Conservation (phyloP, 2,113 vertebrate genomes). For the Colaptes auratus region DNA sequence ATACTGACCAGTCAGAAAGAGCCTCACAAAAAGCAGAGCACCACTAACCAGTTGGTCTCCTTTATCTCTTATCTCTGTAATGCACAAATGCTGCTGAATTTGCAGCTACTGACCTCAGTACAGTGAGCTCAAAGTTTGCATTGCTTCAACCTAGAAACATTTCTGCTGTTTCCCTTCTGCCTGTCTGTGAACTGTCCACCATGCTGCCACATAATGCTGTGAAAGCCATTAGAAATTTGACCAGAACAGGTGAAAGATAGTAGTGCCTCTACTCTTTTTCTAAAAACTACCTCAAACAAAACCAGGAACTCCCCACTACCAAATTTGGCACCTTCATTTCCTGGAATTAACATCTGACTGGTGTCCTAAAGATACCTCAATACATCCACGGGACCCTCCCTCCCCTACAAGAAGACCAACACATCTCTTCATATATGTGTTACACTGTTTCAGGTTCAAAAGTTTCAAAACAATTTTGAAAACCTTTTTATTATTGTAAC, state of each 20-base stretch:
- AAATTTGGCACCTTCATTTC: background rate
- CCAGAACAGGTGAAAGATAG: background rate
- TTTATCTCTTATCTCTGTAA: background rate
- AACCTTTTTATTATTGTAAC: background rate
- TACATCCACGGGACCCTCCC: background rate
- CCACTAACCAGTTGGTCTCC: background rate
- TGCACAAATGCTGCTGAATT: background rate
- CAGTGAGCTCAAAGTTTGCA: background rate
- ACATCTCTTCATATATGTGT: background rate
- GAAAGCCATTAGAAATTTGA: background rate
- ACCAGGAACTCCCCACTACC: background rate
- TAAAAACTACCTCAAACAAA: background rate
- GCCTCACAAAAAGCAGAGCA: background rate
- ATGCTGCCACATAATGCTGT: rapidly evolving
- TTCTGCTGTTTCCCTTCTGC: background rate
- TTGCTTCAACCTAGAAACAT: background rate
- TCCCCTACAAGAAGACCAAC: background rate
- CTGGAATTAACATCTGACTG: background rate
- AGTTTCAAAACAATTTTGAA: background rate
- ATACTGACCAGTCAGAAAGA: background rate
- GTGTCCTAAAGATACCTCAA: background rate
- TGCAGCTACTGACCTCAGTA: background rate
- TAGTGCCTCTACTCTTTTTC: background rate
- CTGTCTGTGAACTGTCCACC: background rate
- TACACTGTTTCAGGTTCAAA: background rate